Evolutionary conservation across 2,113 vertebrate species (phyloP).

Genomic region (Prolemur simus): DNA sequence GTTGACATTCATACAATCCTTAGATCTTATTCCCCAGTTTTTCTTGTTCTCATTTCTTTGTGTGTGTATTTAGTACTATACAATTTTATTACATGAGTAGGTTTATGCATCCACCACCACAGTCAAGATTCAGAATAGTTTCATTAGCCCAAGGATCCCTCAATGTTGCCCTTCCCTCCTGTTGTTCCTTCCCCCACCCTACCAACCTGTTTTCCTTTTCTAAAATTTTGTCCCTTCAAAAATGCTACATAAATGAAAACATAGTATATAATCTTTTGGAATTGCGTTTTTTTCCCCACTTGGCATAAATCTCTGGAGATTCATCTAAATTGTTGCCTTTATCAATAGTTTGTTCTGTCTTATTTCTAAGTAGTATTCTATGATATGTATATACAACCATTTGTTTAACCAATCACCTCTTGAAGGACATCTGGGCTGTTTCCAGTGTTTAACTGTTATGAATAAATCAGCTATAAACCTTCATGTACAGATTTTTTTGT

Average conservation of each 20-base stretch:
- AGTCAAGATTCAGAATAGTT: neutral
- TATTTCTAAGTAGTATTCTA: neutral
- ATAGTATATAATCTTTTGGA: neutral
- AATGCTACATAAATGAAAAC: conserved; percentile 20
- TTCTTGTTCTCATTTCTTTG: neutral
- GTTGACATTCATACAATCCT: neutral
- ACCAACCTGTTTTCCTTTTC: neutral
- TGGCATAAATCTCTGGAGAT: neutral
- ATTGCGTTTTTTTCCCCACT: neutral
- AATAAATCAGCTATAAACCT: neutral
- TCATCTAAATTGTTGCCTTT: neutral
- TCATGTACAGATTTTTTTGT: neutral
- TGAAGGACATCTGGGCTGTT: neutral
- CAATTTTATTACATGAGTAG: neutral
- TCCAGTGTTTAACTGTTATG: neutral
- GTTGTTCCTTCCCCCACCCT: neutral
- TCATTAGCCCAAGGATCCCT: neutral
- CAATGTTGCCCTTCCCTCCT: neutral
- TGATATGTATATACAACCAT: neutral
- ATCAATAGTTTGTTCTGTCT: neutral
- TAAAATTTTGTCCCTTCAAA: conserved; percentile 25
- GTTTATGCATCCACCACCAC: neutral
- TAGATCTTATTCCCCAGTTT: neutral
- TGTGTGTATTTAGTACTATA: neutral
- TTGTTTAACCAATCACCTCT: neutral